phyloP scores from a whole-genome alignment of 2,888 invertebrate genomes.

The Andrena camellia region DNA sequence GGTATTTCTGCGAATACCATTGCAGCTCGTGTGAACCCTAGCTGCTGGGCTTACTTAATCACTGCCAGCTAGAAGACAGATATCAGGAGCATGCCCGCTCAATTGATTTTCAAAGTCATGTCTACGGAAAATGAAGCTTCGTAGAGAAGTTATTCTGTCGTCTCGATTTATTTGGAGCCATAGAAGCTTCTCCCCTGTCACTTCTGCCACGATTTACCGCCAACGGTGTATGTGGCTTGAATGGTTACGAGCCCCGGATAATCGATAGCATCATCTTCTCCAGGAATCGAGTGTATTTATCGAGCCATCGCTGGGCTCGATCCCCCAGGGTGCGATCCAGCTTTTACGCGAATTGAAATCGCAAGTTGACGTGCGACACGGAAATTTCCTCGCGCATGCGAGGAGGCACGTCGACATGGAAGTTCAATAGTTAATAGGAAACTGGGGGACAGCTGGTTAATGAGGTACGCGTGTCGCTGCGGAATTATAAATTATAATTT shows the following conservation, averaged over 20 bases:
- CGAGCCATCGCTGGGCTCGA: background rate
- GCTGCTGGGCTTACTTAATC: constrained; percentile 26
- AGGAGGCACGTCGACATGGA: background rate
- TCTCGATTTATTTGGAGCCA: no score
- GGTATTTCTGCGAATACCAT: constrained; percentile 33
- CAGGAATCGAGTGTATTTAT: constrained; percentile 14
- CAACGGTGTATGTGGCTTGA: background rate
- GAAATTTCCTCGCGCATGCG: background rate
- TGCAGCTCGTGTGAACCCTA: background rate
- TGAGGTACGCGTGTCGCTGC: constrained; percentile 11
- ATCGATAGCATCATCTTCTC: constrained; percentile 1
- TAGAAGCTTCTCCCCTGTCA: no score
- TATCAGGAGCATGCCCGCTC: no score
- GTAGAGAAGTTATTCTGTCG: no score
- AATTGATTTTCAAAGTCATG: no score
- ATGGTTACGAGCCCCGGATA: constrained; percentile 4
- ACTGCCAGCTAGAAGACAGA: constrained; percentile 17
- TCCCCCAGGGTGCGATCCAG: background rate
- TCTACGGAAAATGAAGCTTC: no score
- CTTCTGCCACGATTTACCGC: no score
- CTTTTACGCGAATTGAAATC: constrained; percentile 15
- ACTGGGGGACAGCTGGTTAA: constrained; percentile 5
- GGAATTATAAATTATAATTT: constrained; percentile 28
- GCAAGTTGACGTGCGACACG: background rate
- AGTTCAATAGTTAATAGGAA: constrained; percentile 3